Base-by-base conservation (phyloP, 2,888 invertebrate genomes). In the Coenonympha glycerion region DNA sequence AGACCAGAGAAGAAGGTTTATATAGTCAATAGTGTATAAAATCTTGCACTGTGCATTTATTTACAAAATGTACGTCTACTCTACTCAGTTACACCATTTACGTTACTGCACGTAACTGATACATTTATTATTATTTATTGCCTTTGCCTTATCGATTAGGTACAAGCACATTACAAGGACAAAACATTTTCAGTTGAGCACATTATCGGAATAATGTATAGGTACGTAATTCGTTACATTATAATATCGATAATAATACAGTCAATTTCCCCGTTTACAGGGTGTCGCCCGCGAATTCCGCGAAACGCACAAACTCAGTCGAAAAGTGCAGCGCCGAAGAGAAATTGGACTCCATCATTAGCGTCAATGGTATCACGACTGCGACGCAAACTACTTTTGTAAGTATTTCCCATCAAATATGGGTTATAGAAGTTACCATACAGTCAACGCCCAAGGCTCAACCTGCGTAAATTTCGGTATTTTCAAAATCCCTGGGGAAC, bases 361-460 rank as follows among this genome's bases (percentile, higher is more conserved):
- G 83, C 66, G 62, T 86, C 66, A 88, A 88, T 71, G 89, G 89
- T 33, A 87, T 88, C 59, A 89, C 89, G 51, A 91, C 91, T 59
- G 92, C 92, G 55, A 92, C 92, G 37, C 93, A 94, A 85, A 94
- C 94, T 50, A 94, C 94, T 67, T 90, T 94, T 87, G 94, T 94
- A 84, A 90, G 91, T 87, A 63, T 52, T 16, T 28, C 22, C 5
- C n/a, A 26, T 9, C 3, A 9, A 6, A 8, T 8, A 15, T 9
- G 3, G 16, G 15, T 4, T 3, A 3, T 3, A 16, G n/a, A n/a
- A 26, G 24, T 16, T 1, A 2, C 15, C 16, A 33, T 24, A 6
- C 3, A n/a, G 2, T 9, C 9, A 11, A 6, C 13, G 31, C n/a
- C 3, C 26, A 28, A n/a, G 24, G 9, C n/a, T n/a, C n/a, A n/a